Evolutionary conservation across 2,113 vertebrate genomes (phyloP).

Genomic region (Brienomyrus longianalis): DNA sequence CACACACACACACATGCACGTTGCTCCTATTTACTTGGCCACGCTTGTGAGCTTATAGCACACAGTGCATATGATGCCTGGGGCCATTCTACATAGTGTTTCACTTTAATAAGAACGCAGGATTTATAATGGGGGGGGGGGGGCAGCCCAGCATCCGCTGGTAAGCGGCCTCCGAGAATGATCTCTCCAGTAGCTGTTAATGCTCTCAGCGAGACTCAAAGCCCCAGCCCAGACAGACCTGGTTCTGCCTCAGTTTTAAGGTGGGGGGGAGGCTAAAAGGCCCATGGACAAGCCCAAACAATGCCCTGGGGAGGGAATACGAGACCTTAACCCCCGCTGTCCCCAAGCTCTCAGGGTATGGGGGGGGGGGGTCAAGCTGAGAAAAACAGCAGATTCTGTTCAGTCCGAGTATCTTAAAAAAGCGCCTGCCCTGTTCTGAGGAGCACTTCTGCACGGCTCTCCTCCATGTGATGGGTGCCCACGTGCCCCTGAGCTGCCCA

Average conservation of each 20-base stretch:
- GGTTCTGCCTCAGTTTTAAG: constrained; percentile 50
- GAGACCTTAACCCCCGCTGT: background rate
- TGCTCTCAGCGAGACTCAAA: constrained; percentile 33
- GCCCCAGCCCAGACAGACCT: constrained; percentile 24
- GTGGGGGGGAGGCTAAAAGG: constrained; percentile 8
- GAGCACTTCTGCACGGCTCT: background rate
- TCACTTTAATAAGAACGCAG: background rate
- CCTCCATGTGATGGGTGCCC: background rate
- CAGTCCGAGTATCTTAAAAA: background rate
- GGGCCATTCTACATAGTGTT: background rate
- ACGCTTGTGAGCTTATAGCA: too few relatives aligned
- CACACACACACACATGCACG: background rate
- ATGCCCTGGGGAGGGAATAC: background rate
- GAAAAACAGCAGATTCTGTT: background rate
- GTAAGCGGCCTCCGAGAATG: constrained; percentile 8
- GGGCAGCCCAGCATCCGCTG: constrained; percentile 2
- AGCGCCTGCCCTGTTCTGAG: background rate
- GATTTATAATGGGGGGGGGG: background rate
- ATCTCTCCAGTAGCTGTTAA: constrained; percentile 38
- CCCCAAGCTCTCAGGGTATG: background rate
- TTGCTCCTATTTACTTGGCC: background rate
- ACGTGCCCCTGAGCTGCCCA: background rate
- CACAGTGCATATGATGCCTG: background rate
- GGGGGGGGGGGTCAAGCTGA: background rate
- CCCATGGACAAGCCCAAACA: background rate